Conservation (phyloP, 1,140 invertebrate genomes). For the Radopholus similis region DNA sequence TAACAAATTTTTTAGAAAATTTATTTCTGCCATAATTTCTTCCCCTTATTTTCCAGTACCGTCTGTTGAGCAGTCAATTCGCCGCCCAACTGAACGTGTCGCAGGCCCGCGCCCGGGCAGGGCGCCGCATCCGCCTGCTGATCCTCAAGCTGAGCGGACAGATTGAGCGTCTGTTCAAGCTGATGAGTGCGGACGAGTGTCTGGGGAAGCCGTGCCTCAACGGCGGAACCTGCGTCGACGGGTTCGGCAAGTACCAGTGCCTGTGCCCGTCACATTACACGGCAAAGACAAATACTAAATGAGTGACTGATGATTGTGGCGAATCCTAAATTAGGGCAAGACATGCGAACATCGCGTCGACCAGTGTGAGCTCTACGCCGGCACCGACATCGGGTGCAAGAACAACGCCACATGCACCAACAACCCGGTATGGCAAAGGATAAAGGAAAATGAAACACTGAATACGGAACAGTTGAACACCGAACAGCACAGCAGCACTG, state of each 20-base stretch:
- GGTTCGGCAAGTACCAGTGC: constrained; percentile 65
- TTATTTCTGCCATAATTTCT: neutral
- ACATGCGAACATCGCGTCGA: constrained; percentile 48
- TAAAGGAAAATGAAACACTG: no score
- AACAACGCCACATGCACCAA: constrained; percentile 63
- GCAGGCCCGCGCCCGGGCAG: constrained; percentile 16
- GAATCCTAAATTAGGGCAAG: constrained; percentile 24
- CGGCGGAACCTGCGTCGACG: constrained; percentile 64
- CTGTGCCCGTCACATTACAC: constrained; percentile 76
- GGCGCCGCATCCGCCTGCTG: constrained; percentile 29
- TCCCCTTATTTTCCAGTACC: neutral
- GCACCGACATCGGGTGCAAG: constrained; percentile 60
- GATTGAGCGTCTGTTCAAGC: constrained; percentile 38
- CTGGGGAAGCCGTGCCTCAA: constrained; percentile 68
- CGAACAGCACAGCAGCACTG: neutral
- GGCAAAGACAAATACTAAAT: constrained; percentile 54
- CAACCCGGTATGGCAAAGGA: constrained; percentile 23
- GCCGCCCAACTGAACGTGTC: constrained; percentile 9
- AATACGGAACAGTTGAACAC: neutral
- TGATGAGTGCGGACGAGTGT: constrained; percentile 46
- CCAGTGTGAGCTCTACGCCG: constrained; percentile 57
- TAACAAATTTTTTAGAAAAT: neutral
- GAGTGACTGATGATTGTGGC: neutral
- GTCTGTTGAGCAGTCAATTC: neutral
- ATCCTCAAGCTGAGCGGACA: constrained; percentile 31